phyloP scores from a whole-genome alignment of 2,797 vertebrate genomes.

The Falco cherrug region DNA sequence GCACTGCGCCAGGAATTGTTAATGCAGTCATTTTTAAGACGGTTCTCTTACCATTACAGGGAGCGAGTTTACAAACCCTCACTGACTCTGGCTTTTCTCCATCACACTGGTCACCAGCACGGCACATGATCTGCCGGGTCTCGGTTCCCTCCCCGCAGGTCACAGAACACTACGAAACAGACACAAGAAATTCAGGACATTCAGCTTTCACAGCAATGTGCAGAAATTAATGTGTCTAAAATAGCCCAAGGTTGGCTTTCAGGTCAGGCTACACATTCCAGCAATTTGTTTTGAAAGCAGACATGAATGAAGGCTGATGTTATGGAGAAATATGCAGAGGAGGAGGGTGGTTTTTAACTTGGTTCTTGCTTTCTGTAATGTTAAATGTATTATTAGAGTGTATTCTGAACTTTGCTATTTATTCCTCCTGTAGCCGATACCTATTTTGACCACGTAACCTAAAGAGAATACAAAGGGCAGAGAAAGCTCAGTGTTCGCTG shows the following conservation, averaged over 20 bases:
- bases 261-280: neutral
- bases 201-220: neutral
- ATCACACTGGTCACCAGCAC: slow-evolving; percentile 84
- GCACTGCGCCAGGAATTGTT: neutral
- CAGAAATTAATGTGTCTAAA: rapidly evolving
- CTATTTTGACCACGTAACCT: neutral
- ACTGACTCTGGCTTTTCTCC: slow-evolving; percentile 86
- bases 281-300: neutral
- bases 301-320: neutral
- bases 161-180: slow-evolving; percentile 86
- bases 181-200: neutral
- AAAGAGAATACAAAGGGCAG: neutral
- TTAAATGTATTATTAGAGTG: neutral
- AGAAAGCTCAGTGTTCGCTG: rapidly evolving
- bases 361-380: neutral
- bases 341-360: neutral
- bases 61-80: slow-evolving; percentile 82
- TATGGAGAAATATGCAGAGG: neutral
- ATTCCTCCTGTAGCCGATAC: neutral
- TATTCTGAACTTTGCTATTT: neutral
- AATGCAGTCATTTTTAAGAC: rapidly evolving
- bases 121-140: slow-evolving; percentile 86
- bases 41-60: slow-evolving; percentile 83
- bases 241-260: neutral
- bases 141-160: slow-evolving; percentile 92